Evolutionary conservation across 2,113 vertebrate genomes (phyloP).

Genomic region (Pimephales promelas): DNA sequence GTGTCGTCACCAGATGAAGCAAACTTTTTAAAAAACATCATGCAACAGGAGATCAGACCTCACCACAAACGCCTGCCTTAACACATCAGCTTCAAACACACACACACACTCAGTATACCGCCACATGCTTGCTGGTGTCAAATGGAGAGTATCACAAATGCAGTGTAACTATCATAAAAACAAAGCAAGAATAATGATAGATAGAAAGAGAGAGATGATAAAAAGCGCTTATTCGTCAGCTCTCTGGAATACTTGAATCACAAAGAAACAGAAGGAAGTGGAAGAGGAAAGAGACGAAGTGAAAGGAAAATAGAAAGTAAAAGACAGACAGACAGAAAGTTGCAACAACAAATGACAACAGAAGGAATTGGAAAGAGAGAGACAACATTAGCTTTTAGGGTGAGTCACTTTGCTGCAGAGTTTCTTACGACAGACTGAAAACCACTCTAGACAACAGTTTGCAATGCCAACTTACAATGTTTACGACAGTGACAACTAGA

Average conservation of each 20-base stretch:
- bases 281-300: conserved; percentile 18
- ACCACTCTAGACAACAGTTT: conserved; percentile 7
- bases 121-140: conserved; percentile 16
- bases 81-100: conserved; percentile 27
- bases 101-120: not conserved
- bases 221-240: not conserved
- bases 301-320: conserved; percentile 4
- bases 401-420: conserved; percentile 60
- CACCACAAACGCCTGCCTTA: conserved; percentile 5
- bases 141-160: not conserved
- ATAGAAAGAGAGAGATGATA: conserved; percentile 14
- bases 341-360: not conserved
- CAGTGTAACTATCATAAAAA: conserved; percentile 22
- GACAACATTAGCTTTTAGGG: not conserved
- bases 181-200: not conserved
- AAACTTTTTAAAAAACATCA: not conserved
- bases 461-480: not conserved
- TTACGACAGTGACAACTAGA: conserved; percentile 26
- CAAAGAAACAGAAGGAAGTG: conserved; percentile 8
- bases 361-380: conserved; percentile 26
- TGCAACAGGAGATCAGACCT: not conserved
- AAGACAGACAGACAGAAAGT: conserved; percentile 13
- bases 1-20: conserved; percentile 18
- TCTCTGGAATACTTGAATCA: not conserved
- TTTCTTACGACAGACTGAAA: not conserved